Percentiles rank a stretch among this genome's conserved stretches.
Evolutionary conservation across 1,140 invertebrate species (phyloP).

Genomic region (Drosophila sproati): DNA sequence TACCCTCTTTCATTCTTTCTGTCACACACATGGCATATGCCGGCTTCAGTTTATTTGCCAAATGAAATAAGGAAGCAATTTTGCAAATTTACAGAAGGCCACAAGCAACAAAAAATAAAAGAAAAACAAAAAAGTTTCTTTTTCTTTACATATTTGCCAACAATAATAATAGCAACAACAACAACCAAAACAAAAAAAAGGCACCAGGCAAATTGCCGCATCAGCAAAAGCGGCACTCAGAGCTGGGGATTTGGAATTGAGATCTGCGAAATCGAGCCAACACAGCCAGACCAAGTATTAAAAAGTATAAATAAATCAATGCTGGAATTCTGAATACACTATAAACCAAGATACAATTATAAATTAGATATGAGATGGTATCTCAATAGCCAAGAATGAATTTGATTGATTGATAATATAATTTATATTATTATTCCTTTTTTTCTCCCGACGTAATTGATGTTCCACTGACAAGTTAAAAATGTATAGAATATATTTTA

Average conservation of each 20-base stretch:
- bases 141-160: slow-evolving; percentile 36
- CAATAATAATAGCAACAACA: slow-evolving; percentile 28
- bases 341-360: not conserved
- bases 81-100: slow-evolving; percentile 72
- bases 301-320: slow-evolving; percentile 12
- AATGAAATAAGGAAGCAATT: slow-evolving; percentile 82
- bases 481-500: too few relatives aligned
- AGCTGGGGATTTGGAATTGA: slow-evolving; percentile 24
- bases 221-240: slow-evolving; percentile 23
- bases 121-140: slow-evolving; percentile 30
- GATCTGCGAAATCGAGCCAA: slow-evolving; percentile 39
- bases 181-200: slow-evolving; percentile 15
- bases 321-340: not conserved
- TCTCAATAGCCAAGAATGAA: not conserved
- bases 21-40: slow-evolving; percentile 36
- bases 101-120: slow-evolving; percentile 1
- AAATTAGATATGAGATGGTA: not conserved
- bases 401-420: too few relatives aligned
- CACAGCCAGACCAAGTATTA: slow-evolving; percentile 11
- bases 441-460: too few relatives aligned
- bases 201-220: slow-evolving; percentile 39
- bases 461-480: too few relatives aligned
- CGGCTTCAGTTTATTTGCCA: slow-evolving; percentile 71
- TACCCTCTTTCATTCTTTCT: not conserved
- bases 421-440: too few relatives aligned